phyloP scores from a whole-genome alignment of 2,797 vertebrate genomes.

The Tauraco hartlaubi region DNA sequence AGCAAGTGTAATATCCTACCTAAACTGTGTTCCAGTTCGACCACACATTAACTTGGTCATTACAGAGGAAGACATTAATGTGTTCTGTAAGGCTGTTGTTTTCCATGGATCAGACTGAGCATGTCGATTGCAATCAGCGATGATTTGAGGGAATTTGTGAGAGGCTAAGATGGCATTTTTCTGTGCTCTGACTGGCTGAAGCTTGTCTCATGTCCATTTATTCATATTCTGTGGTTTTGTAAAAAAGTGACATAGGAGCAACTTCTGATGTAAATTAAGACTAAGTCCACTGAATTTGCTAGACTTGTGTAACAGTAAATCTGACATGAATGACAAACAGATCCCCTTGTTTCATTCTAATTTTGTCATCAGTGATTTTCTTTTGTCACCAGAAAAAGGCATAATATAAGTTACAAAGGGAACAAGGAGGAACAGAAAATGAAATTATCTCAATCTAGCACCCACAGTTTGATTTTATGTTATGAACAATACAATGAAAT shows the following conservation, averaged over 20 bases:
- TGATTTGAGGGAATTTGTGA: background rate
- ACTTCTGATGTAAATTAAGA: background rate
- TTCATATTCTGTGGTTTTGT: background rate
- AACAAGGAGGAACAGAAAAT: background rate
- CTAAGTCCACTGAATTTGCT: background rate
- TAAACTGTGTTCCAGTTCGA: background rate
- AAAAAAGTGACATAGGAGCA: background rate
- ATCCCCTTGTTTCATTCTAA: background rate
- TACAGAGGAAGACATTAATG: background rate
- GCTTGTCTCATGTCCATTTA: background rate
- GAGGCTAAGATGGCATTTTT: background rate
- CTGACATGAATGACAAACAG: background rate
- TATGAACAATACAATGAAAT: background rate
- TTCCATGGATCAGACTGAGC: background rate
- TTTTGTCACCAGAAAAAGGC: background rate
- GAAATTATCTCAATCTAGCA: background rate
- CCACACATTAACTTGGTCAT: background rate
- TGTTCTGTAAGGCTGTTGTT: background rate
- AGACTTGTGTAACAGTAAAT: background rate
- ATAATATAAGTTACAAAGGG: background rate
- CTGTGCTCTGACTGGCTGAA: background rate
- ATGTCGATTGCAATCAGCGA: background rate
- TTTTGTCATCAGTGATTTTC: background rate
- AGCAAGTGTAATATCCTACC: background rate
- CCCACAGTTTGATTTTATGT: background rate